Evolutionary conservation across 2,113 vertebrate species (phyloP).

Genomic region (Thinocorus orbignyianus): DNA sequence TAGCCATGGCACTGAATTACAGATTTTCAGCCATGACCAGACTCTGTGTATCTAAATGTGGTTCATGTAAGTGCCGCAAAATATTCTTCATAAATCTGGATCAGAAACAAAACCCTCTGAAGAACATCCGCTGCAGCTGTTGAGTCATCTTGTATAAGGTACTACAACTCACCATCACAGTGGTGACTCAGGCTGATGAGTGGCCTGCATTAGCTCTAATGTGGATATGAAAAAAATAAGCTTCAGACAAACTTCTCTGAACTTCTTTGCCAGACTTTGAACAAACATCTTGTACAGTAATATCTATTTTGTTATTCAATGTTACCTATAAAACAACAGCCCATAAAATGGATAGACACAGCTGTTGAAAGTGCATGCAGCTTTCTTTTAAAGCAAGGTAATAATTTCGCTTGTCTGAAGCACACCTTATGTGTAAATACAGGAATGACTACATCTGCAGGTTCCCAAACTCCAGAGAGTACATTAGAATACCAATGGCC

Average conservation of each 20-base stretch:
- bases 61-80: neutral
- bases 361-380: neutral
- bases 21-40: neutral
- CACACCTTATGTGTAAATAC: neutral
- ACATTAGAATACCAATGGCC: neutral
- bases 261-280: neutral
- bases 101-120: neutral
- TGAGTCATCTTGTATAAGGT: neutral
- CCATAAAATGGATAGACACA: neutral
- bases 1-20: neutral
- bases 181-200: neutral
- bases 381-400: neutral
- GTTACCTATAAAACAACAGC: neutral
- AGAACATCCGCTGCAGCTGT: neutral
- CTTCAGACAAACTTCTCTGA: neutral
- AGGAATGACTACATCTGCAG: neutral
- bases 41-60: neutral
- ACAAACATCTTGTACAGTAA: neutral
- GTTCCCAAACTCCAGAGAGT: neutral
- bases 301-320: neutral
- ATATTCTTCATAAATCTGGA: neutral
- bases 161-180: neutral
- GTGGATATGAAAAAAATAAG: neutral
- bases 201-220: neutral
- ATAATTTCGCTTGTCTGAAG: neutral